These are phyloP conservation scores for Drosophila teissieri DNA, from an alignment of 1,140 invertebrate species.

Conservation along the genomic window DNA sequence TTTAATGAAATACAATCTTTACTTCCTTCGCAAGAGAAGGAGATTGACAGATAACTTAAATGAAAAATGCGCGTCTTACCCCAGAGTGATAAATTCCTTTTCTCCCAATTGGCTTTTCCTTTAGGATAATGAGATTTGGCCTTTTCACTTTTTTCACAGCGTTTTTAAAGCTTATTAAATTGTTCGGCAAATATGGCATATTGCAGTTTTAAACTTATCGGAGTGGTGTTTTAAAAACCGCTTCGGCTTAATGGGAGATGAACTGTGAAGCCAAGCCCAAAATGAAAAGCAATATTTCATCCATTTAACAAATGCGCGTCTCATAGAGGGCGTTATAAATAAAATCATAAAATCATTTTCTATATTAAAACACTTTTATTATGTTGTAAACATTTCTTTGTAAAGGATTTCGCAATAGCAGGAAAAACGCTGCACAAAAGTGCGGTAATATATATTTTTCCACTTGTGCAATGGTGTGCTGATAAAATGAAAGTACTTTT, in stretches of 20 bases:
- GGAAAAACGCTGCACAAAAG: conserved; percentile 13
- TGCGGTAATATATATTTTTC: conserved; percentile 29
- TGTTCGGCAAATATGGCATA: neutral
- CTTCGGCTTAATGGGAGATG: too few species aligned
- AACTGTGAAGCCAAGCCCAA: neutral
- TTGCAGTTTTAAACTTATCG: too few species aligned
- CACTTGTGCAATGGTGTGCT: conserved; percentile 20
- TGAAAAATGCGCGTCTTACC: neutral
- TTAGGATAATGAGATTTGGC: conserved; percentile 16
- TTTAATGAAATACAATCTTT: conserved; percentile 8
- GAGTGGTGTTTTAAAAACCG: too few species aligned
- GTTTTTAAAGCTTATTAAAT: conserved; percentile 13
- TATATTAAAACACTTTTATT: conserved; percentile 21
- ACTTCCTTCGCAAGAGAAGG: neutral
- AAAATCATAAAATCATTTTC: conserved; percentile 1
- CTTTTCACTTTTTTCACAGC: conserved; percentile 6
- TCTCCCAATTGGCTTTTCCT: conserved; percentile 15
- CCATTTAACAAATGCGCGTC: neutral
- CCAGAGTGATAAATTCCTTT: conserved; percentile 15
- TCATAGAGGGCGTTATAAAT: neutral
- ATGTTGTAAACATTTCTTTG: conserved; percentile 25
- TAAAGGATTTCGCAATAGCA: conserved; percentile 2
- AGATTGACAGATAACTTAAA: neutral
- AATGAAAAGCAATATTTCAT: neutral
- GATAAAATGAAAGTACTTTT: conserved; percentile 24